Evolutionary conservation across 2,797 vertebrate genomes (phyloP).

Genomic region (Spea hammondii): DNA sequence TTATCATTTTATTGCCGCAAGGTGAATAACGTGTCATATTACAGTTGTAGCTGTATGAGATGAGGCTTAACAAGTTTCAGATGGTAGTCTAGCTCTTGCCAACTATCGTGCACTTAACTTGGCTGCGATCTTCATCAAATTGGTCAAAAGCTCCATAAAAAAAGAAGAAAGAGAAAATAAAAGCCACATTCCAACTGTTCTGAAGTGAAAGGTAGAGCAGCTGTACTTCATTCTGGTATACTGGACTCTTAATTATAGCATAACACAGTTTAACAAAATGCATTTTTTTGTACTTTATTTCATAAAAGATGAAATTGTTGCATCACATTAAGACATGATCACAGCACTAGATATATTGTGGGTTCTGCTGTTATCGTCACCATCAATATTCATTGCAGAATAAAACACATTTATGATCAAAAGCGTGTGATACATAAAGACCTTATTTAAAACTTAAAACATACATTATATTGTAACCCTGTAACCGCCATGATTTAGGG

Average conservation of each 20-base stretch:
- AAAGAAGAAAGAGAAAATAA: constrained; percentile 56
- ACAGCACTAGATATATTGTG: too few relatives aligned
- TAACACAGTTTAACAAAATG: background rate
- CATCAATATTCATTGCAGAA: too few relatives aligned
- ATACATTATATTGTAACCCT: too few relatives aligned
- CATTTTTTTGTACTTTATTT: background rate
- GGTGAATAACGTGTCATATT: background rate
- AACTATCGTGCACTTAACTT: constrained; percentile 74
- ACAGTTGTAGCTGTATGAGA: constrained; percentile 50
- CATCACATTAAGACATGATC: too few relatives aligned
- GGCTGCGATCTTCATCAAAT: constrained; percentile 67
- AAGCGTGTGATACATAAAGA: too few relatives aligned
- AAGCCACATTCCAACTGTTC: constrained; percentile 56
- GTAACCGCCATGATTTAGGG: too few relatives aligned
- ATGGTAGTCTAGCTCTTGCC: constrained; percentile 64
- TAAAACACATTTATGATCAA: too few relatives aligned
- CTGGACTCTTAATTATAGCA: background rate
- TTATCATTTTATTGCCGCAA: background rate
- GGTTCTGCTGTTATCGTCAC: too few relatives aligned
- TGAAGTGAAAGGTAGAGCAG: constrained; percentile 54
- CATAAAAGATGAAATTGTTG: too few relatives aligned
- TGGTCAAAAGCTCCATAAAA: constrained; percentile 63
- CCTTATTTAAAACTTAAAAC: too few relatives aligned
- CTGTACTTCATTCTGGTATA: constrained; percentile 57
- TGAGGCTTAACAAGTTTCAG: constrained; percentile 72